Percentiles rank a stretch among this genome's conserved stretches.
phyloP scores from a whole-genome alignment of 2,113 vertebrate species.

The Murina feae region DNA sequence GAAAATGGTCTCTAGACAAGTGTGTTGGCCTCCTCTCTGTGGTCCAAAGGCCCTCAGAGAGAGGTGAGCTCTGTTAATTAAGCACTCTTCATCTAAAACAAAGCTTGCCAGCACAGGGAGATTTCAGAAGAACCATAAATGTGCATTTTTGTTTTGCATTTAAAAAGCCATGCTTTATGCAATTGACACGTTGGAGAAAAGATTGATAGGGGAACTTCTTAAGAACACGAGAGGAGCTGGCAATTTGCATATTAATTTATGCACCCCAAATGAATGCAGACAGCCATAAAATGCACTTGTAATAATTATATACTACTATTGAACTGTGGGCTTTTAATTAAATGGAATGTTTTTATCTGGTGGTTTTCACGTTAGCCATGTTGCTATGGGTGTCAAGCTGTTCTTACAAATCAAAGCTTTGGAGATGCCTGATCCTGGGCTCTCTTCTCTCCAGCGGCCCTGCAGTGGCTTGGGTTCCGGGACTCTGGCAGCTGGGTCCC shows the following conservation, averaged over 20 bases:
- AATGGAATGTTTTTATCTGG: conserved; percentile 73
- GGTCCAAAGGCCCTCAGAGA: conserved; percentile 52
- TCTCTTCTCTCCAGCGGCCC: conserved; percentile 11
- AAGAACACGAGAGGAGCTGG: conserved; percentile 57
- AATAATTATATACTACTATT: conserved; percentile 75
- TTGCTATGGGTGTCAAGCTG: conserved; percentile 72
- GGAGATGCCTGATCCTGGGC: conserved; percentile 36
- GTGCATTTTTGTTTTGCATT: conserved; percentile 74
- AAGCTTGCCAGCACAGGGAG: conserved; percentile 49
- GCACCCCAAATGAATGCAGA: conserved; percentile 69
- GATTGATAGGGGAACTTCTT: conserved; percentile 68
- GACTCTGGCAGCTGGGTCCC: conserved; percentile 35
- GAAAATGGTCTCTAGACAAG: conserved; percentile 50
- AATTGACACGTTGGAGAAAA: conserved; percentile 55
- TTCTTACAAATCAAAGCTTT: conserved; percentile 71
- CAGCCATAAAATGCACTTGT: conserved; percentile 76
- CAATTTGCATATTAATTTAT: conserved; percentile 77
- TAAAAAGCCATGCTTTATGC: conserved; percentile 64
- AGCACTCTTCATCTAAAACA: conserved; percentile 65
- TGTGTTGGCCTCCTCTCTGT: background rate
- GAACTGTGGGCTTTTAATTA: conserved; percentile 75
- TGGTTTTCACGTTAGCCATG: conserved; percentile 65
- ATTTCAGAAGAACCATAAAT: conserved; percentile 65
- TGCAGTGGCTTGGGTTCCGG: conserved; percentile 31
- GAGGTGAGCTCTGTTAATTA: conserved; percentile 70